phyloP scores from a whole-genome alignment of 2,888 invertebrate species.

The Torymus texanus region DNA sequence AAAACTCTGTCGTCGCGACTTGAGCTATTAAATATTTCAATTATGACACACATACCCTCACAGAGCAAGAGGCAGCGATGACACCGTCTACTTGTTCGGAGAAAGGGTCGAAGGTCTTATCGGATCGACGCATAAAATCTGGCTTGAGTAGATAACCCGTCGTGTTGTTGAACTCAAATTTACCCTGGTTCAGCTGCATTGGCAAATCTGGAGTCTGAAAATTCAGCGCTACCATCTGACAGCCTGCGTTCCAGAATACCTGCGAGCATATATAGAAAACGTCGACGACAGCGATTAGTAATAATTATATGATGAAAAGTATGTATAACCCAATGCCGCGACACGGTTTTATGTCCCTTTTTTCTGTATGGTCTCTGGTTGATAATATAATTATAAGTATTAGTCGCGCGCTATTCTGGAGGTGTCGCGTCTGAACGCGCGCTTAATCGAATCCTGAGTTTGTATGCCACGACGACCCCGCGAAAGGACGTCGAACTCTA shows the following conservation, averaged over 20 bases:
- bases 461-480: not conserved
- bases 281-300: constrained; percentile 3
- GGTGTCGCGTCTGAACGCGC: too few relatives aligned
- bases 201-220: constrained; percentile 84
- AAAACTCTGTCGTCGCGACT: too few relatives aligned
- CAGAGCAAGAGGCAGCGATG: constrained; percentile 83
- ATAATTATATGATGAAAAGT: not conserved
- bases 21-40: too few relatives aligned
- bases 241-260: constrained; percentile 87
- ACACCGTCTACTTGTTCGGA: constrained; percentile 85
- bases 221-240: constrained; percentile 84
- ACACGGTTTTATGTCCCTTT: too few relatives aligned
- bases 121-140: constrained; percentile 84
- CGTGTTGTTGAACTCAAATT: constrained; percentile 84
- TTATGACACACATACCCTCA: constrained; percentile 75
- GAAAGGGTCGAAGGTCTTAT: constrained; percentile 83
- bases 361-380: too few relatives aligned
- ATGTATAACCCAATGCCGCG: too few relatives aligned
- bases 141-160: constrained; percentile 83
- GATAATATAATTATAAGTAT: too few relatives aligned
- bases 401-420: too few relatives aligned
- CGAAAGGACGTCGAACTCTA: constrained; percentile 37
- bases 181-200: constrained; percentile 85
- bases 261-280: constrained; percentile 62
- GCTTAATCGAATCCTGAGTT: too few relatives aligned